These are phyloP conservation scores for Ctenosaura bakeri DNA, from an alignment of 2,797 vertebrate species.

Conservation along the genomic window DNA sequence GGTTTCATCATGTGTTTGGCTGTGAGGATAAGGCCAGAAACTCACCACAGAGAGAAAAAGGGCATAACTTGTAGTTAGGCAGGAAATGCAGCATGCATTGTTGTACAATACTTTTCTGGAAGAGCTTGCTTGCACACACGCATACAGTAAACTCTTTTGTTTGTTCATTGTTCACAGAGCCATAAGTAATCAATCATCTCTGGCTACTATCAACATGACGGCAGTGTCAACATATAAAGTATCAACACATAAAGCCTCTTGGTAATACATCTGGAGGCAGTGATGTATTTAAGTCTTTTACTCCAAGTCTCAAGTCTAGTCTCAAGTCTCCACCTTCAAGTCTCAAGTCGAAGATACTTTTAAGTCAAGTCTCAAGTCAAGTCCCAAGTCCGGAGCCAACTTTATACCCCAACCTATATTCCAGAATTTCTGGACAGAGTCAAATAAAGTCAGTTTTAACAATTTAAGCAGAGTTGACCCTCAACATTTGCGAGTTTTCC, in stretches of 20 bases:
- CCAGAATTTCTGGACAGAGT: too few relatives aligned
- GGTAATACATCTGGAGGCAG: too few relatives aligned
- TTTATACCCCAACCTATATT: too few relatives aligned
- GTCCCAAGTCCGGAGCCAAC: too few relatives aligned
- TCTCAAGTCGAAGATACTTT: too few relatives aligned
- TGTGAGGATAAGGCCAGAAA: not conserved
- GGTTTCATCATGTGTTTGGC: not conserved
- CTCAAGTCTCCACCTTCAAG: too few relatives aligned
- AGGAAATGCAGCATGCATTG: not conserved
- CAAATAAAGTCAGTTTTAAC: too few relatives aligned
- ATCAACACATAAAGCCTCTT: not conserved
- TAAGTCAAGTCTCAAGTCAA: too few relatives aligned
- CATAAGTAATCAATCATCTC: not conserved
- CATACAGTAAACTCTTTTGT: not conserved
- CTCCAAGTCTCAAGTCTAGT: too few relatives aligned
- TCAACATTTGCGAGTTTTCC: too few relatives aligned
- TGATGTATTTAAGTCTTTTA: too few relatives aligned
- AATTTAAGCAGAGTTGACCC: too few relatives aligned
- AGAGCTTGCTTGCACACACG: not conserved
- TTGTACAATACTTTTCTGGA: not conserved
- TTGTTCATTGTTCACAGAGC: not conserved
- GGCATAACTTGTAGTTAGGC: not conserved
- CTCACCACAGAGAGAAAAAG: not conserved
- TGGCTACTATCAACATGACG: not conserved
- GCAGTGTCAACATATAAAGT: not conserved